Evolutionary conservation across 1,140 invertebrate genomes (phyloP), one percentile per base, ranked within the genome.

Genomic region (Brachionus koreanus): DNA sequence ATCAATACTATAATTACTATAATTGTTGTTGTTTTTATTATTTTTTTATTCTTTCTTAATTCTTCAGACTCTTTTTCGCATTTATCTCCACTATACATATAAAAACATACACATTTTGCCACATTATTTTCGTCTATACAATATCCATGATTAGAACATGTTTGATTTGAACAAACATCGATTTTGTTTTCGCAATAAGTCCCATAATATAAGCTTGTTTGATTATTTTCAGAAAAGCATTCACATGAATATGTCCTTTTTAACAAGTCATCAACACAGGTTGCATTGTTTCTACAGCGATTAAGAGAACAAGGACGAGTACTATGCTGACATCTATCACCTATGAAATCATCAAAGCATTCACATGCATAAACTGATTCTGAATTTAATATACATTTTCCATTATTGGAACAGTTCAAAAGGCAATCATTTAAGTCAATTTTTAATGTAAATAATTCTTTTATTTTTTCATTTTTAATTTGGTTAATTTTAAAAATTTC

Each of bases 241-340:
- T 92, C 91, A 86, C 92, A 95, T 23, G 92, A 91, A 87, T 88
- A 94, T 6, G 74, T 82, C 86, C 93, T 95, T 87, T 96, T 94
- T 86, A 94, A 93, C 9, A 94, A 89, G 85, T 92, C 89, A 85
- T 95, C 94, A 23, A 94, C 90, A 88, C 95, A 97, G 61, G 93
- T 94, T 25, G 92, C 95, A 10, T 94, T 94, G 87, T 96, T 95
- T 72, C 92, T 89, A 86, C 95, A 96, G 0, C 92, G 91, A 84
- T 93, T 92, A 0, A 90, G 91, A 29, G 90, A 89, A 86, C 94
- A 96, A 88, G 95, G 63, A 10, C 25, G 63, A 29, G 25, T 93
- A 87, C 96, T 93, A 94, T 95, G 86, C 95, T 94, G 87, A 95
- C 92, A 84, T 93, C 57, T 93, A 90, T 85, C 94, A 91, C 86